Evolutionary conservation across 2,797 vertebrate genomes (phyloP), one percentile per base, ranked within the genome.

Genomic region (Momotus momota): DNA sequence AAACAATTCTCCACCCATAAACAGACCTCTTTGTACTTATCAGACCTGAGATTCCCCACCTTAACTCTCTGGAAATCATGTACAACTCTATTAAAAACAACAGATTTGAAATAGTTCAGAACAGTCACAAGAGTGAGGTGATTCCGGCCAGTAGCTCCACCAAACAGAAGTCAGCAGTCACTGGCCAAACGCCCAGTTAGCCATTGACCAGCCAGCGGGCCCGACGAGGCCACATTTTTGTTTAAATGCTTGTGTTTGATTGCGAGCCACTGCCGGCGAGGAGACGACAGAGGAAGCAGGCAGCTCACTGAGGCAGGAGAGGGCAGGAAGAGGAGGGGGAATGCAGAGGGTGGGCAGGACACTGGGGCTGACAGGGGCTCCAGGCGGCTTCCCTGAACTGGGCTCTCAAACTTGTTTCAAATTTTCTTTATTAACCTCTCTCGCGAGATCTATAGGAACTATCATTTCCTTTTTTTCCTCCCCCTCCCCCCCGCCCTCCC

Each of bases 221-320:
- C 61, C 0, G 0, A 12, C 4, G 13, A 69, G 38, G 29, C 41
- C 38, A 13, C 0, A 5, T 1, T 1, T 46, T 29, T 26, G 10
- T 40, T 69, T 33, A 51, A 40, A 57, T 2, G 29, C 1, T n/a
- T 19, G 2, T 8, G n/a, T 31, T 71, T 21, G 3, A 60, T 4
- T 20, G 43, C 0, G 0, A 73, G 64, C 10, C 40, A 17, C 4
- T 7, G 45, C 6, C 31, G 73, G 40, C 2, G 3, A 70, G 15
- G 13, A 4, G 21, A 23, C 1, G 3, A 60, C 29, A 20, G 69
- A 33, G 49, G 61, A 74, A 61, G 55, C 29, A 41, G 64, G 27
- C 3, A 60, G 41, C 5, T 12, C 12, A 20, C n/a, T 3, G 9
- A 15, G 38, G 43, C 38, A 83, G 54, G 57, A 58, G 25, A 14